Conservation (phyloP, 2,797 vertebrate genomes). For the Xenops minutus region DNA sequence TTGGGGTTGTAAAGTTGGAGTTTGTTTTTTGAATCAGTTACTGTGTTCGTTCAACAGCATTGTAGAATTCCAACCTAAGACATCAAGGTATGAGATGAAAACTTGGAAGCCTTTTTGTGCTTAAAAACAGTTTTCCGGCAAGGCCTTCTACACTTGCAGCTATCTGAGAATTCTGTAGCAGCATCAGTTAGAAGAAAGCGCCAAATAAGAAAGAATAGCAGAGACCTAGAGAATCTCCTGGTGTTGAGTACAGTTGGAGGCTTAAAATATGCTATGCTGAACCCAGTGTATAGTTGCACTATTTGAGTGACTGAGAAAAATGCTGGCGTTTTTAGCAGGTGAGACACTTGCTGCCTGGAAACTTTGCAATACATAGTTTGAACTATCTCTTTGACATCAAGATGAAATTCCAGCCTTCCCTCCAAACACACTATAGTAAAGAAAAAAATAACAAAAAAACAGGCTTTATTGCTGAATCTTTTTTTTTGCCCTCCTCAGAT, state of each 20-base stretch:
- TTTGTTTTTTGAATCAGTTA: background rate
- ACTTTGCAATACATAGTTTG: background rate
- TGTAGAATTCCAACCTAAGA: background rate
- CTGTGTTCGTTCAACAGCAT: background rate
- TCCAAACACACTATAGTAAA: background rate
- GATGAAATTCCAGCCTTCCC: background rate
- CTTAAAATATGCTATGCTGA: background rate
- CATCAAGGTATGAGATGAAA: background rate
- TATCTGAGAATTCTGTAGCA: background rate
- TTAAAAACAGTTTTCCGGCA: background rate
- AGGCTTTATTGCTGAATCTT: constrained; percentile 1
- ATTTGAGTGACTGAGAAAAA: background rate
- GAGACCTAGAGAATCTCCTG: background rate
- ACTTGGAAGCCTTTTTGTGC: background rate
- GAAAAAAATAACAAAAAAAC: no score
- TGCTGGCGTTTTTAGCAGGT: background rate
- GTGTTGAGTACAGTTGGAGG: background rate
- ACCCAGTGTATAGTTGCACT: background rate
- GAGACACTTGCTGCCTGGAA: background rate
- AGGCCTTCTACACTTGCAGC: background rate
- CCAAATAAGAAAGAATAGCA: background rate
- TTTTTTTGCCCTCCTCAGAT: constrained; percentile 78
- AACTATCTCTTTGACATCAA: background rate
- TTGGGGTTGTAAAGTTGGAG: background rate
- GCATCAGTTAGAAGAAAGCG: background rate